These are phyloP conservation scores for Trogon surrucura DNA, from an alignment of 2,113 vertebrate genomes.

Conservation along the genomic window DNA sequence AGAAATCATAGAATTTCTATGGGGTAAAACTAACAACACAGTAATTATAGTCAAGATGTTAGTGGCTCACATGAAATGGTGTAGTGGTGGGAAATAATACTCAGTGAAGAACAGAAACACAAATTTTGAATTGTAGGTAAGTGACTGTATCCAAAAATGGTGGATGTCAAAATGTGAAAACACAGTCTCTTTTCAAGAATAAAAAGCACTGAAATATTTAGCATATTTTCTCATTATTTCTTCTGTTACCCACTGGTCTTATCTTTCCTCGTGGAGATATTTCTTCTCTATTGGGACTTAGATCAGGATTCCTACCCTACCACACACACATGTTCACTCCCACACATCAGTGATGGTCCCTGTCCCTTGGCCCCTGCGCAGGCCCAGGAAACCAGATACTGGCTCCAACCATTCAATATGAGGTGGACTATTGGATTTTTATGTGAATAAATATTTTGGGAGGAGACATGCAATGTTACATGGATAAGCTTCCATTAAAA, in stretches of 20 bases:
- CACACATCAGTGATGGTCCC: background rate
- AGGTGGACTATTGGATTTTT: background rate
- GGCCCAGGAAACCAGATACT: accelerated
- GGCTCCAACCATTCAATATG: accelerated
- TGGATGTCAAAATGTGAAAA: background rate
- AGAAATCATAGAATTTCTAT: background rate
- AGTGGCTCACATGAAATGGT: background rate
- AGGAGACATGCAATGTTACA: background rate
- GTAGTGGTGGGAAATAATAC: background rate
- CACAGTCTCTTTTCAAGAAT: background rate
- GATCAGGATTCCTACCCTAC: background rate
- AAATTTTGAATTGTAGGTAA: background rate
- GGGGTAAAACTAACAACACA: background rate
- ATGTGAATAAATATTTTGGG: background rate
- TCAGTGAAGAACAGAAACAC: background rate
- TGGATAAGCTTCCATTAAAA: background rate
- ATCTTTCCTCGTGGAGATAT: background rate
- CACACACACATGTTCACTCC: background rate
- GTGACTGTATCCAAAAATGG: background rate
- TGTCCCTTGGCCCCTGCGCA: background rate
- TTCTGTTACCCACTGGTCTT: background rate
- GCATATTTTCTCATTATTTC: background rate
- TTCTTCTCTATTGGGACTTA: background rate
- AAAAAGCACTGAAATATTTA: too few relatives aligned
- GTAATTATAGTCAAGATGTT: background rate